Evolutionary conservation across 1,140 invertebrate species (phyloP), one percentile per base, ranked within the genome.

Genomic region (Trichonephila clavipes): DNA sequence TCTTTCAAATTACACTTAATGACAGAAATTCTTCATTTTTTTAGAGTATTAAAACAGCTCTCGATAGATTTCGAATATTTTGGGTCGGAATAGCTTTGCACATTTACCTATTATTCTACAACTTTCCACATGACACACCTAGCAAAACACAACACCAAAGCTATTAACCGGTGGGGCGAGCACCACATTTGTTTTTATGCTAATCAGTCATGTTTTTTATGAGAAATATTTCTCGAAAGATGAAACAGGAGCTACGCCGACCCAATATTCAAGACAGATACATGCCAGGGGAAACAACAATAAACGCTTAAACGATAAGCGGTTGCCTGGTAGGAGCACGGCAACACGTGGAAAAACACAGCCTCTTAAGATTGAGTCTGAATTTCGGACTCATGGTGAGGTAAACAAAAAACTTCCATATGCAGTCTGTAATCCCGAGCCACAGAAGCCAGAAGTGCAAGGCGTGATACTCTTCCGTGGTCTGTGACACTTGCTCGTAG

Each of bases 391-490:
- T 99, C 95, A 99, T 96, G 62, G 97, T 97, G 90, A 98, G 96
- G 95, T 99, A 97, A 94, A 99, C 98, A 82, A 99, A 96, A 89
- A 98, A 97, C 96, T 99, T 99, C 98, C 98, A 99, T 95, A 98
- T 98, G 82, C 98, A 98, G 96, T 99, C 99, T 91, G 98, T 96
- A 94, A 99, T 97, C 7, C 98, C 99, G 93, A 99, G 96, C 99
- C 99, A 99, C 69, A 99, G 97, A 89, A 99, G 97, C 66, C 97
- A 97, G 95, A 99, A 99, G 95, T 99, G 98, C 90, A 99, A 96
- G 96, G 98, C 97, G 92, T 98, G 98, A 94, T 98, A 97, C 96
- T 98, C 97, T 90, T 95, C 77, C 91, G 94, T 95, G 94, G 61
- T 59, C 61, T 28, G 34, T 18, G 77, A 95, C 95, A 95, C 96